Base-by-base conservation (phyloP, 2,113 vertebrate genomes). In the Pogona vitticeps region DNA sequence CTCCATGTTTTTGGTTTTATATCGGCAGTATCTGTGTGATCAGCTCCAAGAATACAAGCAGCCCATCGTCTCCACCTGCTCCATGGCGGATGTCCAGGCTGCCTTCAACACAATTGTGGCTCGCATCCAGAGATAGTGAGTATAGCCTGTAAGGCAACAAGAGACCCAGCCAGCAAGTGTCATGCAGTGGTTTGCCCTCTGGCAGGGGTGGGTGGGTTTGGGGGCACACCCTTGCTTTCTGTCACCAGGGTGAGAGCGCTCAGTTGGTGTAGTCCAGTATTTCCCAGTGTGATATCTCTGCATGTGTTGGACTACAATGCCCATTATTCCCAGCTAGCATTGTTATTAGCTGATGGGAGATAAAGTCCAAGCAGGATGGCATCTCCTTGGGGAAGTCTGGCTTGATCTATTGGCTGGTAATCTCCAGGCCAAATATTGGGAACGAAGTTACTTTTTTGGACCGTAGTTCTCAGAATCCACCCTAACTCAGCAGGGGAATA, bases 51-150 rank as follows among this genome's bases (percentile, higher is more conserved):
- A 97, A 20, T 98, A 98, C 90, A 96, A 97, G 5, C 98, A 99
- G 17, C 97, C 98, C 1, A 97, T 99, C 14, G 97, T 99, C 59
- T 98, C 98, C 93, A 99, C 99, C 23, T 98, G 98, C 94, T 99
- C 98, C 14, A 95, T 97, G 0, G 98, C 98, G 0, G 99, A 99
- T 81, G 97, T 99, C 90, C 98, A 99, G 91, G 99, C 99, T 18
- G 99, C 99, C 36, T 99, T 99, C 96, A 99, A 97, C 96, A 99
- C 98, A 93, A 99, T 99, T 3, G 98, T 99, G 40, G 98, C 98
- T 1, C 97, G 99, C 89, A 99, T 99, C 90, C 99, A 99, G 95
- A 96, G 99, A 97, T 99, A 98, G 99, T 99, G 93, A 98, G 97
- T 97, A 90, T 3, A 4, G 58, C n/a, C 17, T 31, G n/a, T 7